Evolutionary conservation across 2,113 vertebrate genomes (phyloP).

Genomic region (human (Homo sapiens)): GRCh38 chr22:39247001-39247500

Average conservation of each 20-base stretch:
- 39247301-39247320: not conserved
- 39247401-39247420: not conserved
- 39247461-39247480: not conserved
- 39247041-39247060: not conserved
- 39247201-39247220: not conserved
- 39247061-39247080: not conserved
- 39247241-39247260: not conserved
- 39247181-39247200: not conserved
- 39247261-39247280: not conserved
- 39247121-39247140: not conserved
- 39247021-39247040: not conserved
- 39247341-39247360: not conserved
- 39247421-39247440: not conserved
- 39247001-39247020: not conserved
- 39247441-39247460: not conserved
- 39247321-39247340: not conserved
- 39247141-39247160: not conserved
- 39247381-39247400: fast-evolving
- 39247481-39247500: not conserved
- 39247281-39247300: not conserved
- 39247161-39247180: slow-evolving; percentile 1
- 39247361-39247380: not conserved
- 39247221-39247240: not conserved
- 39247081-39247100: not conserved
- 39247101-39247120: not conserved